Percentiles rank a stretch among this genome's conserved stretches.
phyloP scores from a whole-genome alignment of 2,888 invertebrate genomes.

The Peribatodes rhomboidaria region DNA sequence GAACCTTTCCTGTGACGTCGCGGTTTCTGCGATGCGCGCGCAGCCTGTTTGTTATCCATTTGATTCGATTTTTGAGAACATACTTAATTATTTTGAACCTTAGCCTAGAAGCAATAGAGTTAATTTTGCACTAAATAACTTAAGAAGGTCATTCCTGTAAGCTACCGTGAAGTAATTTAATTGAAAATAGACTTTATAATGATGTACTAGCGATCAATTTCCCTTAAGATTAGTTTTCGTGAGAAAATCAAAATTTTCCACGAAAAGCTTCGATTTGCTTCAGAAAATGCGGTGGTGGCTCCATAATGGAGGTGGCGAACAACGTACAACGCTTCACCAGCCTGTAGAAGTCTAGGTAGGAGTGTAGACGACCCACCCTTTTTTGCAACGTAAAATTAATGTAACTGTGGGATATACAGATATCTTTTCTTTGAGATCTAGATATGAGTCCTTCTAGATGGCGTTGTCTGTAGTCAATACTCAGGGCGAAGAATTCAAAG shows the following conservation, averaged over 20 bases:
- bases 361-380: no score
- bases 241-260: not conserved
- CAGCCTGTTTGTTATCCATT: slow-evolving; percentile 77
- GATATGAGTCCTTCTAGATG: no score
- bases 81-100: slow-evolving; percentile 15
- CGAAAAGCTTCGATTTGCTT: not conserved
- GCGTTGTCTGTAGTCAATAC: no score
- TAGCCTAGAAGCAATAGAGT: not conserved
- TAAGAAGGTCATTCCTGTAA: not conserved
- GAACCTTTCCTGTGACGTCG: slow-evolving; percentile 61
- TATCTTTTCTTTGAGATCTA: no score
- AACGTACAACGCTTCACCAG: no score
- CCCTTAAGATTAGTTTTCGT: not conserved
- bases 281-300: not conserved
- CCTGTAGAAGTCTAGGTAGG: no score
- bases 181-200: not conserved
- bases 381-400: no score
- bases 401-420: no score
- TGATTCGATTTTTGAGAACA: slow-evolving; percentile 59
- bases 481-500: no score
- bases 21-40: slow-evolving; percentile 75
- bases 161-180: not conserved
- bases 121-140: slow-evolving; percentile 21
- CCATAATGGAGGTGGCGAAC: not conserved
- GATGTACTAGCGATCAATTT: not conserved